These are phyloP conservation scores for Papilio helenus DNA, from an alignment of 1,140 invertebrate genomes.

Conservation along the genomic window DNA sequence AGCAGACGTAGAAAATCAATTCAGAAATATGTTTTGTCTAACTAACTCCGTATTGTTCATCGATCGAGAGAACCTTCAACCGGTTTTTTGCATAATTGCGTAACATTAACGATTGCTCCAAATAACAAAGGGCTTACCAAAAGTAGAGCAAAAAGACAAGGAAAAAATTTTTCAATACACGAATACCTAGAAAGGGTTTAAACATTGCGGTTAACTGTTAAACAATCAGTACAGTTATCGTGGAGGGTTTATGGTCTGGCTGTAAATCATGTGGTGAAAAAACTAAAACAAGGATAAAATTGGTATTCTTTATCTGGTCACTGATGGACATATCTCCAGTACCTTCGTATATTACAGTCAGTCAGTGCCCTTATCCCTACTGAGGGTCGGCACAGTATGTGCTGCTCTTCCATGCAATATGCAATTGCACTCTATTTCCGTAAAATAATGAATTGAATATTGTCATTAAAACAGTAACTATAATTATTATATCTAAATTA, in stretches of 20 bases:
- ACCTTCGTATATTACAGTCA: too few species aligned
- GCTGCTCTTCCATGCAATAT: too few species aligned
- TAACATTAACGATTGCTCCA: constrained; percentile 69
- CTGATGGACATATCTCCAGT: too few species aligned
- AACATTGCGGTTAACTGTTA: constrained; percentile 80
- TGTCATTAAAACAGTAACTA: too few species aligned
- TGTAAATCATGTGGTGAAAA: constrained; percentile 80
- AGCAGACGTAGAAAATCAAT: constrained; percentile 44
- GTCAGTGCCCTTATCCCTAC: too few species aligned
- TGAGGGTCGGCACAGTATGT: too few species aligned
- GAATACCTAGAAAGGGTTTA: constrained; percentile 79
- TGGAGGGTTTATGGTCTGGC: constrained; percentile 70
- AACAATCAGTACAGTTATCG: constrained; percentile 81
- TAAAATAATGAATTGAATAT: too few species aligned
- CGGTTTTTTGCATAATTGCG: constrained; percentile 79
- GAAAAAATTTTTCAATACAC: constrained; percentile 62
- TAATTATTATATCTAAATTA: too few species aligned
- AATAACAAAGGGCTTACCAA: constrained; percentile 55
- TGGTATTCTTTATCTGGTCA: too few species aligned
- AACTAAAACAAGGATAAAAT: too few species aligned
- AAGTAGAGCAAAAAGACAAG: constrained; percentile 76
- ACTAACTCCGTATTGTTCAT: constrained; percentile 50
- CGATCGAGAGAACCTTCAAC: constrained; percentile 53
- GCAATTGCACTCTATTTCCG: too few species aligned
- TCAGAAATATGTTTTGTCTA: constrained; percentile 45